phyloP scores from a whole-genome alignment of 2,797 vertebrate species.

The Enteromius trimaculatus region DNA sequence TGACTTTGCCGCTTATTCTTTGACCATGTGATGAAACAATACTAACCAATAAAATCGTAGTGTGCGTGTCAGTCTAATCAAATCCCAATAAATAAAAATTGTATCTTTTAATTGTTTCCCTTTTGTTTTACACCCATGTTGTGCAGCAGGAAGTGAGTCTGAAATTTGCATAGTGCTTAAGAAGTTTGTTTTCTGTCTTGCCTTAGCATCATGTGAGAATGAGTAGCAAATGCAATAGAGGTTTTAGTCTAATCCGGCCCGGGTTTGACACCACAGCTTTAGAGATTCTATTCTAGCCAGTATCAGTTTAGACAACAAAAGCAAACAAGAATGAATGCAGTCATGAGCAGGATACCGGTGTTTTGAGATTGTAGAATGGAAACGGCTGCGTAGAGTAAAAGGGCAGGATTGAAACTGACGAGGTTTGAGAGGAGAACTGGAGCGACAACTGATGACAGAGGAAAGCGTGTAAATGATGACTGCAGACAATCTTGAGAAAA shows the following conservation, averaged over 20 bases:
- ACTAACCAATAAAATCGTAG: background rate
- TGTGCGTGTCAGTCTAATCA: slow-evolving; percentile 6
- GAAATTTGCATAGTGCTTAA: background rate
- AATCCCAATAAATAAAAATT: slow-evolving; percentile 22
- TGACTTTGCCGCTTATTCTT: background rate
- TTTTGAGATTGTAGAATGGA: background rate
- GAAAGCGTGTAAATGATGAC: slow-evolving; percentile 64
- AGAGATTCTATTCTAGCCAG: slow-evolving; percentile 22
- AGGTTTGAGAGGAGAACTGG: slow-evolving; percentile 37
- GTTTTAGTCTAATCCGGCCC: background rate
- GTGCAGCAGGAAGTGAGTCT: background rate
- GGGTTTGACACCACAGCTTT: background rate
- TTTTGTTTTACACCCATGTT: background rate
- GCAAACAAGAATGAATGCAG: slow-evolving; percentile 23
- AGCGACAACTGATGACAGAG: slow-evolving; percentile 62
- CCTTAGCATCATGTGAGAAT: background rate
- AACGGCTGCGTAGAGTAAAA: background rate
- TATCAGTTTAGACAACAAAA: slow-evolving; percentile 19
- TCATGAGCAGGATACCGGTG: background rate
- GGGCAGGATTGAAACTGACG: slow-evolving; percentile 12
- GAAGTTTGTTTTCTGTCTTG: background rate
- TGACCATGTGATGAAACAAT: background rate
- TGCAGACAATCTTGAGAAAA: slow-evolving; percentile 73
- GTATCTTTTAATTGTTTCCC: background rate
- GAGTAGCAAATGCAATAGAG: background rate